Base-by-base conservation (phyloP, 2,113 vertebrate species). In the Alces alces region DNA sequence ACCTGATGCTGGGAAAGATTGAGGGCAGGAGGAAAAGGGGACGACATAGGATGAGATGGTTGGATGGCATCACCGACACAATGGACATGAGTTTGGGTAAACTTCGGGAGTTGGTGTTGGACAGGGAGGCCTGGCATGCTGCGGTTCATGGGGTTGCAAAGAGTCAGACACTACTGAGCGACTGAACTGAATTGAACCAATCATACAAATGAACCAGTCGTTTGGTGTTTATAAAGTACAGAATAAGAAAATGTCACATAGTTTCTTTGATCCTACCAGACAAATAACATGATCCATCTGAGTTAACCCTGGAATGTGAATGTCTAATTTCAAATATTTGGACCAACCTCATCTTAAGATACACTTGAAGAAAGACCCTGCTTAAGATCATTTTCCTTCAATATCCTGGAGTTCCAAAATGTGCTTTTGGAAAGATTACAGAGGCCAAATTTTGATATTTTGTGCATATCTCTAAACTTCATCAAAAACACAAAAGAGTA, bases 161-260 rank as follows among this genome's bases (percentile, higher is more conserved):
- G 57, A 11, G 57, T 58, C 23, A 0, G 9, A 58, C 57, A 58
- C 4, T 1, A 27, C 57, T 58, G 4, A 58, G 23, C 0, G 0
- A 27, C 9, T 58, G 57, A 58, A 58, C 57, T 58, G 57, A 58
- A 58, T 25, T 25, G 57, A 58, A 58, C 14, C 19, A 66, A 19
- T 92, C 23, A 90, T 64, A 76, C 23, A 54, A 27, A 61, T 58
- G 21, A 90, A 39, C 27, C 33, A 52, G 36, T 80, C 14, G 7
- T 61, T 9, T 47, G 39, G 4, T 78, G 5, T 43, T 66, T 78
- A 50, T 66, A 84, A n/a, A 43, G 7, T 23, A 52, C 86, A 60
- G 13, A 60, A 54, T 73, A 58, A 76, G 39, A 54, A 13, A 83
- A 66, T 76, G 11, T 55, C 45, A 39, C 5, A 54, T 25, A 52